Evolutionary conservation across 2,113 vertebrate species (phyloP), one percentile per base, ranked within the genome.

Genomic region (Mionectes macconnelli): DNA sequence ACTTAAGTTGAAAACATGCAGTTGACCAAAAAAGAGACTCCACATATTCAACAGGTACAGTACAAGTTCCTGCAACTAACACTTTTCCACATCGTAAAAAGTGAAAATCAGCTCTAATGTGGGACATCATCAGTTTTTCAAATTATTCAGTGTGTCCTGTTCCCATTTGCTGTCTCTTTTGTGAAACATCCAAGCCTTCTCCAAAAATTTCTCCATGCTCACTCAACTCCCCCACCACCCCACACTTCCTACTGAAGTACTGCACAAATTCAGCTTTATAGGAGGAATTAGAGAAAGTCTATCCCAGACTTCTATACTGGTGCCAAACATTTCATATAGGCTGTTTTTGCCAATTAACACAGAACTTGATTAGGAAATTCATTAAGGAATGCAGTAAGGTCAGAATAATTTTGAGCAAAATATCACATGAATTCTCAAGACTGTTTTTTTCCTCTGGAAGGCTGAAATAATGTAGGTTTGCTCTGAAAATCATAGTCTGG

Each of bases 1-100:
- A 98, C 95, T 97, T 97, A 95, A 97, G 94, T 85, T 97, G 96
- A 98, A 98, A 98, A 97, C 95, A 97, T 31, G 82, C 82, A 96
- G 85, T 94, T 97, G 94, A 96, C 66, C 97, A 52, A 76, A 67
- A 84, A 72, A 72, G 17, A 89, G 84, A 92, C 66, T 94, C 67
- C 44, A 76, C 35, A 89, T 93, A 93, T 84, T 88, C 89, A 93
- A 93, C 85, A 97, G 93, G 96, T 98, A 98, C 14, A 96, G 92
- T 89, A 90, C 50, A 94, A 92, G 62, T 84, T 96, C 80, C 94
- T 96, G 47, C 28, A 93, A 95, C 83, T 75, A 96, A 87, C 49
- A 95, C 40, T 95, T 87, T 90, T 97, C 69, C 80, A 93, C 8
- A 55, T 45, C 96, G 52, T 90, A 95, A 95, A 88, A 93, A 95